Conservation (phyloP, 2,797 vertebrate species). For the Rhinophrynus dorsalis region DNA sequence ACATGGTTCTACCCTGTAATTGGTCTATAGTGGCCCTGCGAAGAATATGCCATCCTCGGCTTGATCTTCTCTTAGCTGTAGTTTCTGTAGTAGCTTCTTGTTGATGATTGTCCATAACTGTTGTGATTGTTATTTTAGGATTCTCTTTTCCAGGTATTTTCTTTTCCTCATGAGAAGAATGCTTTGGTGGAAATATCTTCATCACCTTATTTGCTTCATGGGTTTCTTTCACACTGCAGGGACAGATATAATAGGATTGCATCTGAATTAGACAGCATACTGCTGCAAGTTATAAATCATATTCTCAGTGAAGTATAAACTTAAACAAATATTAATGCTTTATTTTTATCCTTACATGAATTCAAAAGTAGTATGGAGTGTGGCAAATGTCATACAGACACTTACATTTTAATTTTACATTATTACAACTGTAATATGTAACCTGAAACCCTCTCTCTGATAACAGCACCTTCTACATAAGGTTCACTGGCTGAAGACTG, state of each 20-base stretch:
- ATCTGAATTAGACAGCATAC: no score
- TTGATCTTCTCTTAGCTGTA: conserved; percentile 58
- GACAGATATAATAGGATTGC: background rate
- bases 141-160: conserved; percentile 41
- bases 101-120: background rate
- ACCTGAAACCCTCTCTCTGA: no score
- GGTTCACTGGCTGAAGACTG: no score
- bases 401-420: no score
- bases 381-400: no score
- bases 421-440: no score
- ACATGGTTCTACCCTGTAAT: conserved; percentile 48
- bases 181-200: conserved; percentile 14
- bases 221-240: conserved; percentile 24
- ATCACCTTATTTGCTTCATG: conserved; percentile 61
- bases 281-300: no score
- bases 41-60: conserved; percentile 68
- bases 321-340: no score
- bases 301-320: no score
- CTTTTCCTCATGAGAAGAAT: conserved; percentile 63
- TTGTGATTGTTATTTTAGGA: conserved; percentile 38
- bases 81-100: background rate
- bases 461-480: no score
- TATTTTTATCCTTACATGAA: no score
- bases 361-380: no score
- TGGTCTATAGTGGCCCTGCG: conserved; percentile 64